phyloP scores from a whole-genome alignment of 2,113 vertebrate genomes.

The Dasyprocta punctata region DNA sequence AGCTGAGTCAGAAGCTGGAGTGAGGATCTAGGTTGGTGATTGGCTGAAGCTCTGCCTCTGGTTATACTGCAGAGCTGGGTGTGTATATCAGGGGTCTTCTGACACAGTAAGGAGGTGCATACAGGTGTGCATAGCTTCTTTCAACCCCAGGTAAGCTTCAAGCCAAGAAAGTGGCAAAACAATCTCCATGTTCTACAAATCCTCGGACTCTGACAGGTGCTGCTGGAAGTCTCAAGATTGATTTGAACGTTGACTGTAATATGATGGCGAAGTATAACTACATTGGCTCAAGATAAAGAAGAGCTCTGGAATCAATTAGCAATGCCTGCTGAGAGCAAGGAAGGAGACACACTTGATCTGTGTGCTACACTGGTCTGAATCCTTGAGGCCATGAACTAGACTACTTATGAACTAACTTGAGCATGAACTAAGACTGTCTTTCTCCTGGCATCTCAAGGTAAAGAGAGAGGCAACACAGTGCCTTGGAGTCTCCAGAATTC shows the following conservation, averaged over 20 bases:
- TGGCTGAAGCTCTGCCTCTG: not conserved
- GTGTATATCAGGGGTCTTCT: not conserved
- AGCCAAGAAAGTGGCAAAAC: not conserved
- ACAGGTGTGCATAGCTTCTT: too few species aligned
- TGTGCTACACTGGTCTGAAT: not conserved
- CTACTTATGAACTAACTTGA: too few species aligned
- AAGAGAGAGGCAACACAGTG: accelerated
- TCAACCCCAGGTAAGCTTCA: not conserved
- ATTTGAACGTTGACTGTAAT: not conserved
- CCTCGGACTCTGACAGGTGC: not conserved
- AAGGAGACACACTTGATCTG: not conserved
- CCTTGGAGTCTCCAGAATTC: not conserved
- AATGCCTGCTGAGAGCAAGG: not conserved
- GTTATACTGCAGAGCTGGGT: too few species aligned
- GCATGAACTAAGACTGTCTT: not conserved
- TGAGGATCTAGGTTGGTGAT: accelerated
- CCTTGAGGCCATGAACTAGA: not conserved
- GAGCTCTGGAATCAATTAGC: not conserved
- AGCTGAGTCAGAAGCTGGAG: not conserved
- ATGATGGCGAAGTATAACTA: accelerated
- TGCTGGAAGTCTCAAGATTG: not conserved
- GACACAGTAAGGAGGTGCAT: not conserved
- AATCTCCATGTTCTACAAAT: too few species aligned
- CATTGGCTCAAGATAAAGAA: too few species aligned
- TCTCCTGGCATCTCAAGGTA: not conserved